Base-by-base conservation (phyloP, 2,888 invertebrate species). In the Morpho helenor region DNA sequence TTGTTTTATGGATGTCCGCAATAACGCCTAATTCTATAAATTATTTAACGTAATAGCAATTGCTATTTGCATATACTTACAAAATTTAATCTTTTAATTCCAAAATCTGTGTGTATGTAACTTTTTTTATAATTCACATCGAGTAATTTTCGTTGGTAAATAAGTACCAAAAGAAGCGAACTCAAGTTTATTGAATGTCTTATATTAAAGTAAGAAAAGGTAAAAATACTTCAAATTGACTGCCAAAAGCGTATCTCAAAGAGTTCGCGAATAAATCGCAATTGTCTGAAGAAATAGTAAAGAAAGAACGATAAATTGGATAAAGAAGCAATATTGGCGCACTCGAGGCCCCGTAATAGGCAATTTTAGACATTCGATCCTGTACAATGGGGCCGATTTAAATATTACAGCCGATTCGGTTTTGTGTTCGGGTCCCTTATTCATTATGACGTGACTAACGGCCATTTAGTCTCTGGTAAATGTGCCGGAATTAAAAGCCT, bases 301-400 rank as follows among this genome's bases (percentile, higher is more conserved):
- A 84, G 80, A 75, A 77, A 68, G 76, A 76, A 79, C 76, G 71
- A 81, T 84, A 85, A 87, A 88, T 88, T 85, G 84, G 80, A 86
- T 87, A 80, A 84, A 82, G 82, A 77, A 76, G 86, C 84, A 84
- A 87, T 86, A 84, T 81, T 76, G 80, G 75, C 74, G 75, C 74
- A 73, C 80, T 80, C 82, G 75, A 74, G 72, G 79, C 69, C 71
- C 74, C 73, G 82, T 87, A 87, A 88, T 87, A 86, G 87, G 77
- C 88, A 85, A 89, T 89, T 85, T 82, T 84, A 84, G 83, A 84
- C 85, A 82, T 86, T 79, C 84, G 82, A 84, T 85, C 80, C 75
- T 65, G 64, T 63, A 75, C 75, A 82, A 82, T 82, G 77, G 77
- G 64, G 70, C 66, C 77, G 76, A 81, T 84, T 86, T 84, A 84